Percentiles rank a stretch among this genome's conserved stretches.
These are phyloP conservation scores for Oligia fasciuncula DNA, from an alignment of 2,888 invertebrate species.

Conservation along the genomic window DNA sequence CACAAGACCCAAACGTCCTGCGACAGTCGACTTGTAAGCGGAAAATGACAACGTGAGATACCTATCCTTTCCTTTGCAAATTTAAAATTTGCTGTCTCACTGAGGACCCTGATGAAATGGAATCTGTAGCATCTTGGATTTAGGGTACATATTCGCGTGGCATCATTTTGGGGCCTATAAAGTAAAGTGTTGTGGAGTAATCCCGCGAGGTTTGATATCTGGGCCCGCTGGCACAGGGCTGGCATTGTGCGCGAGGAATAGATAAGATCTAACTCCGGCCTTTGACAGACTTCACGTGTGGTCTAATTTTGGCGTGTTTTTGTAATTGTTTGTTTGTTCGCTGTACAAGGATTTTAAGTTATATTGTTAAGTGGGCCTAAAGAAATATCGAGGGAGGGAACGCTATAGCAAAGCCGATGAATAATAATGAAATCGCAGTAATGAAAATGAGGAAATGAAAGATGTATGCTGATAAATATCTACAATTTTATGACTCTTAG, in stretches of 20 bases:
- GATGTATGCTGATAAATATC: neutral
- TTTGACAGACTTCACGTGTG: slow-evolving; percentile 81
- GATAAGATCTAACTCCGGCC: slow-evolving; percentile 80
- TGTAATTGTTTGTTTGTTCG: slow-evolving; percentile 44
- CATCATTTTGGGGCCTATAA: slow-evolving; percentile 36
- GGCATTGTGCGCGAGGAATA: slow-evolving; percentile 76
- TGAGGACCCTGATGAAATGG: neutral
- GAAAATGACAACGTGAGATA: slow-evolving; percentile 79
- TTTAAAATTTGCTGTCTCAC: slow-evolving; percentile 53
- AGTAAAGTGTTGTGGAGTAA: slow-evolving; percentile 56
- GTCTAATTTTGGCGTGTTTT: slow-evolving; percentile 75
- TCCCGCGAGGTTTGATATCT: slow-evolving; percentile 75
- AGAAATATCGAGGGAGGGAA: neutral
- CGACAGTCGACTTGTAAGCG: slow-evolving; percentile 69
- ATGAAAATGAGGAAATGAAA: neutral
- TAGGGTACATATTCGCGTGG: slow-evolving; percentile 64
- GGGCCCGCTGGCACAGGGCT: slow-evolving; percentile 69
- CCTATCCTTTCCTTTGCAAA: slow-evolving; percentile 67
- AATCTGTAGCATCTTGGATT: neutral
- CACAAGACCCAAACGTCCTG: slow-evolving; percentile 62
- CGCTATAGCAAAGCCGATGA: neutral
- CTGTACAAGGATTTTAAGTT: neutral
- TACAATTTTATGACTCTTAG: neutral
- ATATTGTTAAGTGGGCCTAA: neutral
- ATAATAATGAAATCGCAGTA: neutral